phyloP scores from a whole-genome alignment of 2,797 vertebrate genomes.

The Cichlasoma orientale region DNA sequence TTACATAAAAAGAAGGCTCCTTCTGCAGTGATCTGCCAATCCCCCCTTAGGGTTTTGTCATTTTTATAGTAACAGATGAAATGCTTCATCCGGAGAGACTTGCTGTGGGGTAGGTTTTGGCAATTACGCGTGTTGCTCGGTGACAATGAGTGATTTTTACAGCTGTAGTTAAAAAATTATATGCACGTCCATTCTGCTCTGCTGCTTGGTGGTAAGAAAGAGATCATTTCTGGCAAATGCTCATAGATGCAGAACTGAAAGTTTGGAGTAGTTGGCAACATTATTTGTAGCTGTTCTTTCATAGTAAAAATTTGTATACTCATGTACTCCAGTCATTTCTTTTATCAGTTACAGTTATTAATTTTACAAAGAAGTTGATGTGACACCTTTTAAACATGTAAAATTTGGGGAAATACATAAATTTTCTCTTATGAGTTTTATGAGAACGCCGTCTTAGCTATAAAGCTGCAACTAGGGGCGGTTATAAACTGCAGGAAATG shows the following conservation, averaged over 20 bases:
- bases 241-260: background rate
- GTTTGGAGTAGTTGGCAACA: background rate
- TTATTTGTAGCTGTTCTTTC: background rate
- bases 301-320: background rate
- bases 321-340: background rate
- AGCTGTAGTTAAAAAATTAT: slow-evolving; percentile 9
- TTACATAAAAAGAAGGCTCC: slow-evolving; percentile 22
- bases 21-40: slow-evolving; percentile 27
- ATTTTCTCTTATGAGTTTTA: background rate
- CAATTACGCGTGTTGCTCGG: slow-evolving; percentile 6
- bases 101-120: slow-evolving; percentile 24
- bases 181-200: slow-evolving; percentile 1
- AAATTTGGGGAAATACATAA: background rate
- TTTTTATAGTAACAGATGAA: slow-evolving; percentile 34
- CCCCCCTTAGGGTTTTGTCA: slow-evolving; percentile 25
- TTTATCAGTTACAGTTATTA: background rate
- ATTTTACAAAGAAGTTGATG: background rate
- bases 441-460: background rate
- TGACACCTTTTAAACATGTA: background rate
- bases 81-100: slow-evolving; percentile 27
- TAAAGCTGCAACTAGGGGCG: background rate
- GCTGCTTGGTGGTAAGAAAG: slow-evolving; percentile 8
- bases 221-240: background rate
- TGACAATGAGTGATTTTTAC: slow-evolving; percentile 22
- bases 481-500: too few species aligned